These are phyloP conservation scores for Scolopax bukidnonensis DNA, from an alignment of 2,797 vertebrate genomes.

Conservation along the genomic window DNA sequence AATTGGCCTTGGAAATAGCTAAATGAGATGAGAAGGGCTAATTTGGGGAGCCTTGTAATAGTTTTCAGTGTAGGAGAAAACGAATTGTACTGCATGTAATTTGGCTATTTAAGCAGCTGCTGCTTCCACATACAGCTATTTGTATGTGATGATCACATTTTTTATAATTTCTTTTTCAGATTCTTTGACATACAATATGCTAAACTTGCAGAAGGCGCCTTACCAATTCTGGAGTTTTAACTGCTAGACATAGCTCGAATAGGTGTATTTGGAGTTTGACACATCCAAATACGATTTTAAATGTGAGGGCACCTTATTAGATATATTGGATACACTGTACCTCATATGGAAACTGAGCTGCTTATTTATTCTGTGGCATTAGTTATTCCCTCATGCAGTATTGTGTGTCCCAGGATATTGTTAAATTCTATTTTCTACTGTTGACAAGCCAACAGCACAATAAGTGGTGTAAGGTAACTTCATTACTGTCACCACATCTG, in stretches of 20 bases:
- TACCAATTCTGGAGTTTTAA: not conserved
- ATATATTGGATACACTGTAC: not conserved
- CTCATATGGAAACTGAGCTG: not conserved
- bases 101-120: not conserved
- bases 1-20: not conserved
- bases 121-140: not conserved
- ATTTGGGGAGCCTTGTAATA: not conserved
- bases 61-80: not conserved
- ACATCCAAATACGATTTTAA: not conserved
- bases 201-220: not conserved
- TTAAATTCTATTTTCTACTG: slow-evolving; percentile 40
- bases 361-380: slow-evolving; percentile 30
- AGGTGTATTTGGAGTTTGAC: not conserved
- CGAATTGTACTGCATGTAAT: not conserved
- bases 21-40: not conserved
- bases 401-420: slow-evolving; percentile 33
- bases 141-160: not conserved
- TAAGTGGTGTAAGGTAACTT: slow-evolving; percentile 41
- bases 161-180: not conserved
- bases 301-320: not conserved
- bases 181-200: not conserved
- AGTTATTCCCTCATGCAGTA: slow-evolving; percentile 14
- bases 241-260: not conserved
- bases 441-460: slow-evolving; percentile 45
- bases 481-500: slow-evolving; percentile 32